phyloP scores from a whole-genome alignment of 2,113 vertebrate species.

The Acanthisitta chloris region DNA sequence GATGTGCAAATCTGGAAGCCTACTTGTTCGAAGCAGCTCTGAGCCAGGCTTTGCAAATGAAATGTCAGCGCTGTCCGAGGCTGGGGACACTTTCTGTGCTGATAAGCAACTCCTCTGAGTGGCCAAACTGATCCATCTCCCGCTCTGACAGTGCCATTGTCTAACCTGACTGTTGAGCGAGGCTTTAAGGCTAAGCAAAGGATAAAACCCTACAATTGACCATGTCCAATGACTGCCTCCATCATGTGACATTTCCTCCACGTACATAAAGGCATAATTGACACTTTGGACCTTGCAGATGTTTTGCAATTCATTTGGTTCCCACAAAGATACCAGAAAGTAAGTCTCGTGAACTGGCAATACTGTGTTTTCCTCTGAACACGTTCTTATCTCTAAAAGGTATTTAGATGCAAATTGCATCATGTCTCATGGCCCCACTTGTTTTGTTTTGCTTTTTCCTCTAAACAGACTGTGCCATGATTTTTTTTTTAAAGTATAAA shows the following conservation, averaged over 20 bases:
- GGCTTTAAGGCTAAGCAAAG: constrained; percentile 69
- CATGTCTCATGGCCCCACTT: not conserved
- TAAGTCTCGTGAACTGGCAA: constrained; percentile 61
- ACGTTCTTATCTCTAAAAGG: constrained; percentile 32
- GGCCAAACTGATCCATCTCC: constrained; percentile 72
- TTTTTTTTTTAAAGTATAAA: not conserved
- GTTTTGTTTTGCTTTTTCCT: constrained; percentile 19
- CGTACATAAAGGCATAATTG: constrained; percentile 73
- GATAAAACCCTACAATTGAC: constrained; percentile 74
- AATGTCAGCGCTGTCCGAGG: constrained; percentile 30
- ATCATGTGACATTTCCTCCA: constrained; percentile 73
- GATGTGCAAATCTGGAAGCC: not conserved
- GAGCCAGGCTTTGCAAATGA: constrained; percentile 41
- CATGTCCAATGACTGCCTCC: constrained; percentile 75
- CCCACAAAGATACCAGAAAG: constrained; percentile 71
- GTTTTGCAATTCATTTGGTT: constrained; percentile 74
- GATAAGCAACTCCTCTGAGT: constrained; percentile 61
- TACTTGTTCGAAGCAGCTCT: not conserved
- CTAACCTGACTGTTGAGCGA: constrained; percentile 63
- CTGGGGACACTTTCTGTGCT: constrained; percentile 54
- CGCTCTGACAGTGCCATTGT: constrained; percentile 67
- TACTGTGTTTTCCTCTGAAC: constrained; percentile 47
- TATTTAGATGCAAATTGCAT: constrained; percentile 63
- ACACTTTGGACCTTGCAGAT: constrained; percentile 73
- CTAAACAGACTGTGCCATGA: not conserved